Evolutionary conservation across 2,797 vertebrate species (phyloP).

Genomic region (Channallabes apus): DNA sequence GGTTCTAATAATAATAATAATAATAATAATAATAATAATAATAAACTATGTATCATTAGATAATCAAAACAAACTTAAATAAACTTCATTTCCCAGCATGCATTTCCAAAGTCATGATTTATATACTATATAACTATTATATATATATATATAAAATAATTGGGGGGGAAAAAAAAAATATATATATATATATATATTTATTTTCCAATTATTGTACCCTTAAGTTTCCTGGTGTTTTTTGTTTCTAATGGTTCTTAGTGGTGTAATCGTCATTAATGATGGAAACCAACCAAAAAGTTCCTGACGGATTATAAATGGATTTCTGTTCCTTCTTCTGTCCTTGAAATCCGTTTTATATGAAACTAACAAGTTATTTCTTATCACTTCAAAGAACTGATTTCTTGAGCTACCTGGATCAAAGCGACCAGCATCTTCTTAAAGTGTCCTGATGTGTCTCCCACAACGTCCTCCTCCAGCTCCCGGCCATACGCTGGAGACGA

Average conservation of each 20-base stretch:
- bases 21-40: too few species aligned
- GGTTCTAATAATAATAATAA: too few species aligned
- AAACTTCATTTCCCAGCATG: too few species aligned
- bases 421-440: constrained; percentile 98
- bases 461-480: constrained; percentile 85
- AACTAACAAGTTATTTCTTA: background rate
- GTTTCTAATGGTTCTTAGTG: background rate
- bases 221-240: background rate
- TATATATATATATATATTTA: too few species aligned
- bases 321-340: background rate
- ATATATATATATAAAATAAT: too few species aligned
- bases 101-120: too few species aligned
- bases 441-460: constrained; percentile 88
- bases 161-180: too few species aligned
- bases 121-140: too few species aligned
- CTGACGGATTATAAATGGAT: background rate
- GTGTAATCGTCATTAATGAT: background rate
- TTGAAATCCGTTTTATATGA: background rate
- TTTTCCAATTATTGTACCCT: background rate
- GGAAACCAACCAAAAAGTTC: background rate
- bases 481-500: constrained; percentile 79
- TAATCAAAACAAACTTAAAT: too few species aligned
- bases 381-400: too few species aligned
- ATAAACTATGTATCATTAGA: too few species aligned
- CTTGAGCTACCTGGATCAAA: constrained; percentile 83